These are phyloP conservation scores for Podarcis muralis DNA, from an alignment of 2,113 vertebrate genomes.

Conservation along the genomic window DNA sequence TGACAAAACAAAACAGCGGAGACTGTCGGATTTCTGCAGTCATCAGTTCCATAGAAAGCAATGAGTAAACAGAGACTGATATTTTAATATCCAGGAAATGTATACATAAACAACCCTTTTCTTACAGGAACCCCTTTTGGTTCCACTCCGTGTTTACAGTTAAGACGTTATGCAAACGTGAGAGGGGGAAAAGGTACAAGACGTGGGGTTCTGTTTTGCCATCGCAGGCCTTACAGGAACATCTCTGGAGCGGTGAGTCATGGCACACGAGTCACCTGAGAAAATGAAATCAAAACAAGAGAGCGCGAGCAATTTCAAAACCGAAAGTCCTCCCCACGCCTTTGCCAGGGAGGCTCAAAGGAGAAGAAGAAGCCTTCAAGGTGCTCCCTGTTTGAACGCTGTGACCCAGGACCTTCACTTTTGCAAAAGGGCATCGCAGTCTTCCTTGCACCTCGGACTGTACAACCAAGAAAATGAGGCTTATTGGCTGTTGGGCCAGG, in stretches of 20 bases:
- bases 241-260: background rate
- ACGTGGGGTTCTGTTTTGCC: too few relatives aligned
- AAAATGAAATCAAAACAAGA: slow-evolving; percentile 16
- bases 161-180: background rate
- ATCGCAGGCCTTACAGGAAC: background rate
- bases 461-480: background rate
- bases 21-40: background rate
- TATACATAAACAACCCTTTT: too few relatives aligned
- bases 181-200: background rate
- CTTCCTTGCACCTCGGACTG: background rate
- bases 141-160: background rate
- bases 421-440: background rate
- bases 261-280: background rate
- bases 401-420: background rate
- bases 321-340: background rate
- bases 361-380: too few relatives aligned
- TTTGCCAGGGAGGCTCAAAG: background rate
- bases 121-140: background rate
- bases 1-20: background rate
- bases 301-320: background rate
- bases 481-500: background rate
- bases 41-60: background rate
- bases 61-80: too few relatives aligned
- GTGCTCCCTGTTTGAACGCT: too few relatives aligned
- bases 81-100: background rate